Conservation (phyloP, 1,140 invertebrate species). For the Cydia splendana region DNA sequence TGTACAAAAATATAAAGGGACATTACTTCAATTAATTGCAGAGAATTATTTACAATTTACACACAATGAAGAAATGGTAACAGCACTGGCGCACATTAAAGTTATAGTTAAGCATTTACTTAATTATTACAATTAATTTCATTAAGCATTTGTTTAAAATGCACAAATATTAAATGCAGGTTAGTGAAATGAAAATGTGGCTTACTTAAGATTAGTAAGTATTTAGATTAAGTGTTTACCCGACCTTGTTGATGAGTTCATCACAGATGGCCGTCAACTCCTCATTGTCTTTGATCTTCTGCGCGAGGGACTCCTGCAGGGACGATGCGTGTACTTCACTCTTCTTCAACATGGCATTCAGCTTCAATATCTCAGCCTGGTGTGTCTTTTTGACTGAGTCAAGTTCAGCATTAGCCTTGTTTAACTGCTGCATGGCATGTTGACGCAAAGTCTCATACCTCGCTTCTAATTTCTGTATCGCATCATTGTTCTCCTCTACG, state of each 20-base stretch:
- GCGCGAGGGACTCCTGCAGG: slow-evolving; percentile 85
- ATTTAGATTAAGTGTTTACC: slow-evolving; percentile 51
- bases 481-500: slow-evolving; percentile 75
- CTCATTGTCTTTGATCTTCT: slow-evolving; percentile 88
- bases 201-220: slow-evolving; percentile 41
- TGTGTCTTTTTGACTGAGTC: slow-evolving; percentile 83
- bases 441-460: slow-evolving; percentile 76
- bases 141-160: slow-evolving; percentile 15
- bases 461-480: slow-evolving; percentile 75
- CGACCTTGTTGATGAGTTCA: slow-evolving; percentile 85
- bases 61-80: slow-evolving; percentile 54
- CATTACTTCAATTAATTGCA: slow-evolving; percentile 57
- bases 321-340: slow-evolving; percentile 86
- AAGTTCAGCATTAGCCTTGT: slow-evolving; percentile 84
- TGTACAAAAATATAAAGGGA: slow-evolving; percentile 63
- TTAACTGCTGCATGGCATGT: slow-evolving; percentile 78
- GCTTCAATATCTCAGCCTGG: slow-evolving; percentile 85
- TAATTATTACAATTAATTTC: slow-evolving; percentile 26
- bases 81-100: slow-evolving; percentile 51
- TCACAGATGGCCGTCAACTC: slow-evolving; percentile 90
- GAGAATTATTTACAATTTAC: slow-evolving; percentile 54
- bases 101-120: slow-evolving; percentile 41
- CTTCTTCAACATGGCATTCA: slow-evolving; percentile 88
- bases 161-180: slow-evolving; percentile 60
- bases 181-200: slow-evolving; percentile 53